These are phyloP conservation scores for Hypomecis punctinalis DNA, from an alignment of 2,888 invertebrate species.

Conservation along the genomic window DNA sequence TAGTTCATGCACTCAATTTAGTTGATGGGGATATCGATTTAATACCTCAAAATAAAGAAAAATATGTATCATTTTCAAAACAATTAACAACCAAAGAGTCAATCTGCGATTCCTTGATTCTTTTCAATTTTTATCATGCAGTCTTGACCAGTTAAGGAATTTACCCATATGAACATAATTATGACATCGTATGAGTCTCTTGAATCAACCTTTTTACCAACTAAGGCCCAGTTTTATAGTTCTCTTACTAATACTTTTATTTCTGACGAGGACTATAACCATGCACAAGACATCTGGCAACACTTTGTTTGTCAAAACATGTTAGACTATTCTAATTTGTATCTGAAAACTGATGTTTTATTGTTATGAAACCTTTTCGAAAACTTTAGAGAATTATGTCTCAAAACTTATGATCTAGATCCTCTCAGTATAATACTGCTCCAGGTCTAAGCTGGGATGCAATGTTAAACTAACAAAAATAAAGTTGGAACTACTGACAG, in stretches of 20 bases:
- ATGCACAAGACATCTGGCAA: constrained; percentile 27
- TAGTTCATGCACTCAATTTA: constrained; percentile 47
- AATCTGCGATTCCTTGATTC: constrained; percentile 36
- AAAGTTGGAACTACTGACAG: constrained; percentile 23
- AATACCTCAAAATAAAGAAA: constrained; percentile 51
- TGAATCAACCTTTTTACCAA: not conserved
- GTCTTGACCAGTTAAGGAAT: constrained; percentile 24
- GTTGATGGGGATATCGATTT: constrained; percentile 22
- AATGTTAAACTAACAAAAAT: constrained; percentile 36
- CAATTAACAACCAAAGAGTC: constrained; percentile 24
- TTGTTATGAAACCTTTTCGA: constrained; percentile 38
- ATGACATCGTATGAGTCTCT: constrained; percentile 9
- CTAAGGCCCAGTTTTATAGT: constrained; percentile 11
- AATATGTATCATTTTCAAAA: constrained; percentile 54
- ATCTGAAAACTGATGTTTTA: constrained; percentile 38
- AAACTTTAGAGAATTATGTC: constrained; percentile 39
- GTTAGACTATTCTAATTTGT: constrained; percentile 37
- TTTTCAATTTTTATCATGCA: constrained; percentile 35
- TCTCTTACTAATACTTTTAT: constrained; percentile 9
- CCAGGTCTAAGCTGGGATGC: constrained; percentile 39
- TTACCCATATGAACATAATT: constrained; percentile 10
- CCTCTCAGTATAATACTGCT: constrained; percentile 36
- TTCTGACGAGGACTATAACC: constrained; percentile 26
- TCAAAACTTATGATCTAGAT: constrained; percentile 20
- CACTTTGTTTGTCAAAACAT: constrained; percentile 49